These are phyloP conservation scores for Spermophilus dauricus DNA, from an alignment of 2,113 vertebrate species.

Conservation along the genomic window DNA sequence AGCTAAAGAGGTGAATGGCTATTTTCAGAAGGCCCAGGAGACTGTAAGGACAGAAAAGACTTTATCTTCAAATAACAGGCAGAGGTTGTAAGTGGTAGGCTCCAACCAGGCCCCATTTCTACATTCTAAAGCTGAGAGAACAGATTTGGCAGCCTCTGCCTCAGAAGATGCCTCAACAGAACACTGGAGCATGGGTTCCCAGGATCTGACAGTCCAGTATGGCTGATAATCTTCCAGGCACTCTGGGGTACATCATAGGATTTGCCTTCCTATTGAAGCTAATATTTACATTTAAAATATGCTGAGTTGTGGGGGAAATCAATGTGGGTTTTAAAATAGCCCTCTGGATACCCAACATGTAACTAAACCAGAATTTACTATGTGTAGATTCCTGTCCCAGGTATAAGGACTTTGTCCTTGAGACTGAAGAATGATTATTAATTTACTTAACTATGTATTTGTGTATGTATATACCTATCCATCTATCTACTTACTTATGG, in stretches of 20 bases:
- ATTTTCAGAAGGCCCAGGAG: slow-evolving; percentile 34
- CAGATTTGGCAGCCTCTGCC: background rate
- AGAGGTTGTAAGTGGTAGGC: background rate
- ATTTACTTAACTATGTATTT: no score
- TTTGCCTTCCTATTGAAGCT: background rate
- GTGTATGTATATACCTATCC: no score
- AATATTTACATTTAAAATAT: background rate
- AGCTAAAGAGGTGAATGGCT: background rate
- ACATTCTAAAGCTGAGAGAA: background rate
- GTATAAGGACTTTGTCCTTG: background rate
- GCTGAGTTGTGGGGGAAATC: background rate
- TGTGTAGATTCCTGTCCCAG: background rate
- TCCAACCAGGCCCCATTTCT: background rate
- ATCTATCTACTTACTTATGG: no score
- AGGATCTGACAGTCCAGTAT: background rate
- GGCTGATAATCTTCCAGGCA: background rate
- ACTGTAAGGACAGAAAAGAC: background rate
- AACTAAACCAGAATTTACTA: background rate
- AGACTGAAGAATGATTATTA: background rate
- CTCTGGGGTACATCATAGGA: background rate
- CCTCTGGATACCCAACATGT: background rate
- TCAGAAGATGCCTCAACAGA: background rate
- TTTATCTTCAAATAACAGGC: background rate
- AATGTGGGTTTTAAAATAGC: background rate
- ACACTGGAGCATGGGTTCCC: no score